Base-by-base conservation (phyloP, 2,797 vertebrate genomes). In the Notamacropus eugenii region DNA sequence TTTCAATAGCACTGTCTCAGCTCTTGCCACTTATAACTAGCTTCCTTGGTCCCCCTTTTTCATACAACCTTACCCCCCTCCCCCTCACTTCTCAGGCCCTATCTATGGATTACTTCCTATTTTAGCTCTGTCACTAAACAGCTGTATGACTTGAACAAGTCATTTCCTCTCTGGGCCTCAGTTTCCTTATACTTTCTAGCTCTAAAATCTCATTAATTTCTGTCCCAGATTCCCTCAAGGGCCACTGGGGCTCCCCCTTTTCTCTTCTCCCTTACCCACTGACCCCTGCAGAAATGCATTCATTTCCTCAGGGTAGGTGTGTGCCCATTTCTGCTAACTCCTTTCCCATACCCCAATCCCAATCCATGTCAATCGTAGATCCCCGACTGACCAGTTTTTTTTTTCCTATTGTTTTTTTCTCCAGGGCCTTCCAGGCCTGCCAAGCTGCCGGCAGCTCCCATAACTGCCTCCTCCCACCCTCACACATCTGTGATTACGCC, bases 321-420 rank as follows among this genome's bases (percentile, higher is more conserved):
- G 62, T 34, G 34, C 62, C 62, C 62, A 74, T n/a, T 74, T 74
- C 62, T 40, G 62, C 62, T n/a, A 40, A n/a, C 34, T 34, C 91
- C 8, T 54, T n/a, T 22, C 5, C 55, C 67, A 1, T 0, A 1
- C 58, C 90, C 97, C 0, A 0, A 62, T 1, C 91, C 87, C 19
- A 0, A 34, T 87, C 91, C 58, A 0, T 46, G 24, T 97, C 97
- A 98, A 94, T 97, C 97, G 97, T 98, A 98, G 98, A 97, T 98
- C 98, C 67, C 96, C 98, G 50, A 99, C 99, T 99, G 99, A 99
- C 98, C 97, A 98, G 98, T 98, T 98, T 99, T 99, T 98, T 98
- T 98, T 99, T 99, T 98, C 98, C 98, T 99, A 99, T 99, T 99
- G 99, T 99, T 99, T 99, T 87, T 99, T 98, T 99, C 99, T 99